phyloP scores from a whole-genome alignment of 2,888 invertebrate genomes.

The Cepaea hortensis region DNA sequence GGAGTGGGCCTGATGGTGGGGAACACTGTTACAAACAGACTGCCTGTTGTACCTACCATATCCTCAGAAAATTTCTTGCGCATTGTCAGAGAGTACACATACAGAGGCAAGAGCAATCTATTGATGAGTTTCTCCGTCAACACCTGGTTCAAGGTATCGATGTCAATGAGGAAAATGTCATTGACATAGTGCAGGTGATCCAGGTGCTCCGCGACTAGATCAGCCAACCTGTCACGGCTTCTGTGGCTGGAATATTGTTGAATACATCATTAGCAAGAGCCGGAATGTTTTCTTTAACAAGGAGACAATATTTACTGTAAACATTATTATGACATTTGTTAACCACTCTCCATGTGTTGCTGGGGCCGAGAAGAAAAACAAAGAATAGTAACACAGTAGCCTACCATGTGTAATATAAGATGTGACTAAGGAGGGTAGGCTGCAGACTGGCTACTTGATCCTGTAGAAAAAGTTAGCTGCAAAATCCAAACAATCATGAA shows the following conservation, averaged over 20 bases:
- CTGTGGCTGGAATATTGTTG: conserved; percentile 84
- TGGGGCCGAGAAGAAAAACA: too few relatives aligned
- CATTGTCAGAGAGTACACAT: conserved; percentile 90
- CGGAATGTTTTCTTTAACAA: background rate
- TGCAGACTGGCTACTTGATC: too few relatives aligned
- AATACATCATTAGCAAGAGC: background rate
- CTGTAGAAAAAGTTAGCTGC: too few relatives aligned
- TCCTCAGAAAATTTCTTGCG: conserved; percentile 77
- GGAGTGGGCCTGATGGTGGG: too few relatives aligned
- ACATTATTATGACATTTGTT: too few relatives aligned
- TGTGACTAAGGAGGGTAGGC: too few relatives aligned
- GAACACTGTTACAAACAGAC: background rate
- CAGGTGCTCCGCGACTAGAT: conserved; percentile 96
- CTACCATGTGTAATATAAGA: too few relatives aligned
- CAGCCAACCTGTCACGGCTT: conserved; percentile 91
- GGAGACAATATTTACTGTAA: background rate
- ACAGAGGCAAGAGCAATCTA: conserved; percentile 92
- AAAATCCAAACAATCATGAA: too few relatives aligned
- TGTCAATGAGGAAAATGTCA: conserved; percentile 94
- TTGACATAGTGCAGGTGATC: conserved; percentile 98
- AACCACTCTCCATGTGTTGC: too few relatives aligned
- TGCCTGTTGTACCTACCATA: conserved; percentile 54
- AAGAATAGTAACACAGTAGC: too few relatives aligned
- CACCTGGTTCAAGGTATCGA: conserved; percentile 92
- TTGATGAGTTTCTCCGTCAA: conserved; percentile 94